phyloP scores from a whole-genome alignment of 2,888 invertebrate genomes.

The Rhogogaster chlorosoma region DNA sequence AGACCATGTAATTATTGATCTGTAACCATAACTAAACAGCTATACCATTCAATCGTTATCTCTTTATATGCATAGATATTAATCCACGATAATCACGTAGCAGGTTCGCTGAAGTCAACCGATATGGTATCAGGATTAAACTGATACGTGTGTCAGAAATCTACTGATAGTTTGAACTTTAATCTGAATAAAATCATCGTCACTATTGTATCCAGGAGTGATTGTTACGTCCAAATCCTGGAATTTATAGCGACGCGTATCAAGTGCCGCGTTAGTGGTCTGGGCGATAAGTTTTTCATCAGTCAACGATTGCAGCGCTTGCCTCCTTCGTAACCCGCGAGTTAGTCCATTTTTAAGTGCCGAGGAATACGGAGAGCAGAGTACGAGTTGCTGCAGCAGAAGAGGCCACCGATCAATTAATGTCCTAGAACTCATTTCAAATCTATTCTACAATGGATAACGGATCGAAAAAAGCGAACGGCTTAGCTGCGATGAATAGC shows the following conservation, averaged over 20 bases:
- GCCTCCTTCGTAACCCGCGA: constrained; percentile 7
- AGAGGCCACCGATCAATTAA: neutral
- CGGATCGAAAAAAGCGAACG: neutral
- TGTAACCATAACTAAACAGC: neutral
- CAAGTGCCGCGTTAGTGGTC: neutral
- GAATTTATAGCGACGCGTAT: neutral
- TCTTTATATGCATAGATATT: neutral
- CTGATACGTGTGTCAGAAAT: neutral
- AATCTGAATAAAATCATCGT: neutral
- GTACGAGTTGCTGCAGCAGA: neutral
- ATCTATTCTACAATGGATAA: constrained; percentile 5
- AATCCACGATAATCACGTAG: neutral
- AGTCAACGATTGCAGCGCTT: constrained; percentile 14
- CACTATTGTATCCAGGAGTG: neutral
- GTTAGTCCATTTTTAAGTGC: constrained; percentile 15
- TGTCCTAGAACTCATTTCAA: neutral
- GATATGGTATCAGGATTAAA: neutral
- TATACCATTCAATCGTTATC: neutral
- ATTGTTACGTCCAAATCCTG: neutral
- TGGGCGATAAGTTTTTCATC: neutral
- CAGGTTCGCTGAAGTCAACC: neutral
- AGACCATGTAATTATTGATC: neutral
- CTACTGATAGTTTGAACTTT: neutral
- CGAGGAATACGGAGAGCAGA: constrained; percentile 11
- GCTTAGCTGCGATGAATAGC: neutral